Conservation (phyloP, 2,113 vertebrate genomes). For the Aramus guarauna region DNA sequence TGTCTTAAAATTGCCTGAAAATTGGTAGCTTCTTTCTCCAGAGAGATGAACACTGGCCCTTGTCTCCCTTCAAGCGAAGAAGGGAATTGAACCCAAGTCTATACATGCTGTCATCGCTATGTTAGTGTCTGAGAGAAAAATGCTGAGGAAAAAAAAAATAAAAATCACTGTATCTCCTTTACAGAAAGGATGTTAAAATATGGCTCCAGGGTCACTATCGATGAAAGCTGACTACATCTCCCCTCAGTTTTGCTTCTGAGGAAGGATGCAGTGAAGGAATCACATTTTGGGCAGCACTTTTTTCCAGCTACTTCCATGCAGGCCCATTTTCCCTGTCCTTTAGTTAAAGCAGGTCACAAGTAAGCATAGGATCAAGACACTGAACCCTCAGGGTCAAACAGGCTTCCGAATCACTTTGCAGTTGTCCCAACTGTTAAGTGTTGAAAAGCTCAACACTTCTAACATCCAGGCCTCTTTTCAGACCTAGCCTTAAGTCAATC, state of each 20-base stretch:
- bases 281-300: not conserved
- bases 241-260: not conserved
- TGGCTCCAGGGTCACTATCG: accelerated
- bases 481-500: not conserved
- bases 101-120: not conserved
- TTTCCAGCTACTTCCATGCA: not conserved
- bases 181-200: not conserved
- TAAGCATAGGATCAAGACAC: not conserved
- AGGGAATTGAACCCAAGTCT: not conserved
- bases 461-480: not conserved
- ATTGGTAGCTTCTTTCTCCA: not conserved
- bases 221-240: not conserved
- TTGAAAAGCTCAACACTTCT: not conserved
- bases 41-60: not conserved
- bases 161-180: not conserved
- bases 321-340: not conserved
- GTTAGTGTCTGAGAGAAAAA: not conserved
- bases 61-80: not conserved
- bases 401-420: not conserved
- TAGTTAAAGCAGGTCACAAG: not conserved
- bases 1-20: not conserved
- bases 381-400: not conserved
- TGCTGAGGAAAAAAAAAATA: not conserved
- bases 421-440: not conserved
- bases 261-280: not conserved